phyloP scores from a whole-genome alignment of 1,140 invertebrate genomes.

The Cheumatopsyche charites region DNA sequence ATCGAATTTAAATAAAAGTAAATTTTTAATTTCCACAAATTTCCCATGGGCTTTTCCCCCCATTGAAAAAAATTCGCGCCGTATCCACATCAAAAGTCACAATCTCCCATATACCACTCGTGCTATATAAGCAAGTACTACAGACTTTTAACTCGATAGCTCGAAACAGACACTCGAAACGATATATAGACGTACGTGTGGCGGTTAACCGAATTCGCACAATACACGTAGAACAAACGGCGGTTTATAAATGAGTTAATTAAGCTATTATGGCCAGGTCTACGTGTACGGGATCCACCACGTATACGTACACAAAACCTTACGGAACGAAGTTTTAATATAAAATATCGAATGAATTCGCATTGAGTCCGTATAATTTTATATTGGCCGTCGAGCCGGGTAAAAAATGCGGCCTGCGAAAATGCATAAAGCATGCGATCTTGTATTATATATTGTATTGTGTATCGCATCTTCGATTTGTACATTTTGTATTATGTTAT shows the following conservation, averaged over 20 bases:
- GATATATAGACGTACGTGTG: background rate
- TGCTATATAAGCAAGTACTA: too few species aligned
- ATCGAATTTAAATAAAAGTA: too few species aligned
- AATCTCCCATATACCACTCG: too few species aligned
- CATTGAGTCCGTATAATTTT: slow-evolving; percentile 15
- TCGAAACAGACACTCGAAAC: too few species aligned
- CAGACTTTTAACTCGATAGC: too few species aligned
- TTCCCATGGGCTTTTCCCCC: too few species aligned
- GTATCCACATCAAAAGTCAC: too few species aligned
- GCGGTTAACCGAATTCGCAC: slow-evolving; percentile 25
- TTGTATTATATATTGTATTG: background rate
- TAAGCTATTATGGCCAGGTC: slow-evolving; percentile 34
- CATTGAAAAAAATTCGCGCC: too few species aligned
- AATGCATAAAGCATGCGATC: slow-evolving; percentile 20
- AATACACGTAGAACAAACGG: slow-evolving; percentile 30
- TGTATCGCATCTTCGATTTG: background rate
- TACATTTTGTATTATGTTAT: too few species aligned
- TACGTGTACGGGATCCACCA: slow-evolving; percentile 1
- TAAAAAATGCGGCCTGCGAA: slow-evolving; percentile 31
- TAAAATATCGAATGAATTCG: too few species aligned
- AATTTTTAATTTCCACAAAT: too few species aligned
- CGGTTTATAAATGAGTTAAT: slow-evolving; percentile 39
- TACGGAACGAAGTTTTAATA: too few species aligned
- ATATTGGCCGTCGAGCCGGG: slow-evolving; percentile 14
- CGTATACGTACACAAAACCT: background rate